Evolutionary conservation across 2,888 invertebrate genomes (phyloP), one percentile per base, ranked within the genome.

Genomic region (Nomada ferruginata): DNA sequence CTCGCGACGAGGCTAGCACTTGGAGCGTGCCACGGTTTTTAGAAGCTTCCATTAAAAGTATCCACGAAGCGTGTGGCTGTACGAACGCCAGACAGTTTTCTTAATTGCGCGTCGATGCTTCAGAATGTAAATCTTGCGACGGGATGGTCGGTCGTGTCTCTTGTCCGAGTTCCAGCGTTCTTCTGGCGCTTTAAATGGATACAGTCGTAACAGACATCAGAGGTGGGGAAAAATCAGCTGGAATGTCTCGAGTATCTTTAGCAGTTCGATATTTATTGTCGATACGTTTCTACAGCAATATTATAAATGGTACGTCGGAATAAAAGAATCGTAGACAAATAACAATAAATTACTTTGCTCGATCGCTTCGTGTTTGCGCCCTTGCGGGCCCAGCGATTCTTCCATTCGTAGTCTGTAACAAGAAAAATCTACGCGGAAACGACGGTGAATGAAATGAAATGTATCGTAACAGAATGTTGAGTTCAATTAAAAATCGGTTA

Each of bases 401-500:
- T 15, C 47, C 47, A 15, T 47, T 15, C 47, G 47, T 47, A 47
- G 13, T 47, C 47, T 15, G 5, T 9, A 36, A 36, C 36, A 36
- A 36, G 7, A 7, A 36, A 36, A 7, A 36, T 36, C 9, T 36
- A 36, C 36, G 36, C 5, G 36, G 36, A 36, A 36, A 36, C 36
- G 36, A 7, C 7, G 36, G 36, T 9, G 5, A 7, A 36, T 36
- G 36, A 36, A 36, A 36, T 36, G 36, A 36, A 47, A 47, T 47
- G 15, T 47, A 47, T 13, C 7, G 57, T 42, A 55, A 52, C 53
- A 64, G 66, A 80, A 71, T 72, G 70, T 59, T 63, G 59, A 71
- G 66, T 83, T 80, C 86, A 81, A 70, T 81, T 79, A 70, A 44
- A 66, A 72, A 64, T 76, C 65, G 60, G 66, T 76, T 80, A 64